Conservation (phyloP, 2,797 vertebrate genomes). For the Neosilurus hyrtlii region DNA sequence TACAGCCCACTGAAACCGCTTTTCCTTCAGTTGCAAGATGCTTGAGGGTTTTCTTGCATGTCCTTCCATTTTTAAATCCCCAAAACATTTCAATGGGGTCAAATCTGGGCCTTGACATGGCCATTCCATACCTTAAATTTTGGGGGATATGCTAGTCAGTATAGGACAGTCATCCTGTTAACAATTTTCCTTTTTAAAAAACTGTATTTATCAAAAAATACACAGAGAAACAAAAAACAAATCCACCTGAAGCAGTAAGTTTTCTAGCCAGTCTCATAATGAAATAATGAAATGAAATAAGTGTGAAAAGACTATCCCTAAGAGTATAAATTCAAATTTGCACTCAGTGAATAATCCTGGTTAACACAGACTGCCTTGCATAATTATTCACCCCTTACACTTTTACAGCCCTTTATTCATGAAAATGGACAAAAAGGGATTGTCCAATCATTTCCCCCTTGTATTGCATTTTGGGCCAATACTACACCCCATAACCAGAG, state of each 20-base stretch:
- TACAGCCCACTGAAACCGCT: too few relatives aligned
- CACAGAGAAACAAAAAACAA: not conserved
- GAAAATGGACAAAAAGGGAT: not conserved
- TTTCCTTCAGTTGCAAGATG: too few relatives aligned
- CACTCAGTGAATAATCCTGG: not conserved
- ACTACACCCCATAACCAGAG: not conserved
- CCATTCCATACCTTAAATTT: too few relatives aligned
- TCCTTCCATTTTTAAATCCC: too few relatives aligned
- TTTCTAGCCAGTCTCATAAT: not conserved
- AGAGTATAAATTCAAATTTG: not conserved
- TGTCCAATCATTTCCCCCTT: not conserved
- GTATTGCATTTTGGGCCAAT: not conserved
- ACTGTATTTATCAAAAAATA: too few relatives aligned
- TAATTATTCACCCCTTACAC: not conserved
- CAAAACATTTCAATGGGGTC: too few relatives aligned
- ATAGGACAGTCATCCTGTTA: too few relatives aligned
- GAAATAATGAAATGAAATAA: not conserved
- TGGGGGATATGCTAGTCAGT: too few relatives aligned
- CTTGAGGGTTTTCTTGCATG: too few relatives aligned
- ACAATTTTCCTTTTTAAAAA: too few relatives aligned
- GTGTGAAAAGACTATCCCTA: not conserved
- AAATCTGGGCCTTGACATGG: too few relatives aligned
- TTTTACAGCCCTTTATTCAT: not conserved
- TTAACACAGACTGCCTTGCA: not conserved
- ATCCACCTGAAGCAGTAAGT: not conserved